phyloP scores from a whole-genome alignment of 2,888 invertebrate species.

The Agrypnus murinus region DNA sequence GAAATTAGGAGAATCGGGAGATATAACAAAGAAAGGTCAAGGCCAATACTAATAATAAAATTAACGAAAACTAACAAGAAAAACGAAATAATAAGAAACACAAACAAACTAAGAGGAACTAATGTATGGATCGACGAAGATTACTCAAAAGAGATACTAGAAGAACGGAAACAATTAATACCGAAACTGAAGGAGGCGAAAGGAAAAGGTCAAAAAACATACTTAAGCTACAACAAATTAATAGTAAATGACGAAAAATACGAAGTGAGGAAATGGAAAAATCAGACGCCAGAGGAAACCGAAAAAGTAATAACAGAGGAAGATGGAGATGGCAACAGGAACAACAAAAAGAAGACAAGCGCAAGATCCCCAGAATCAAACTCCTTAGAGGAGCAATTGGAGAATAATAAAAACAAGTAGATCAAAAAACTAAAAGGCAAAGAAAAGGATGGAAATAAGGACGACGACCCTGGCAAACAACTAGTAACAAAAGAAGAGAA shows the following conservation, averaged over 20 bases:
- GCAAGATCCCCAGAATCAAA: too few relatives aligned
- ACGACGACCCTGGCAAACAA: too few relatives aligned
- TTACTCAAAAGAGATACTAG: too few relatives aligned
- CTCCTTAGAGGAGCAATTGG: neutral
- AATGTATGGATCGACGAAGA: too few relatives aligned
- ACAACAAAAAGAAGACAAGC: too few relatives aligned
- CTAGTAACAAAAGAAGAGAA: neutral
- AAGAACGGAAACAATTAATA: constrained; percentile 5
- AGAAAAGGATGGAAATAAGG: constrained; percentile 11
- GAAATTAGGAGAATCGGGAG: too few relatives aligned
- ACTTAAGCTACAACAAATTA: constrained; percentile 5
- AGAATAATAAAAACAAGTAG: constrained; percentile 1
- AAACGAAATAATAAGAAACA: neutral
- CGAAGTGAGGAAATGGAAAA: neutral
- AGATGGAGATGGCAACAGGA: neutral
- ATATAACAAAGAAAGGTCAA: neutral
- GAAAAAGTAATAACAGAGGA: too few relatives aligned
- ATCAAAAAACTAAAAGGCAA: too few relatives aligned
- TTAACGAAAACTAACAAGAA: neutral
- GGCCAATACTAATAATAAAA: neutral
- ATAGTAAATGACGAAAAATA: too few relatives aligned
- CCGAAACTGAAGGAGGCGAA: neutral
- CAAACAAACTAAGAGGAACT: too few relatives aligned
- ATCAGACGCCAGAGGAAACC: too few relatives aligned
- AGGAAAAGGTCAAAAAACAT: neutral